These are phyloP conservation scores for Unio pictorum DNA, from an alignment of 2,888 invertebrate genomes.

Conservation along the genomic window DNA sequence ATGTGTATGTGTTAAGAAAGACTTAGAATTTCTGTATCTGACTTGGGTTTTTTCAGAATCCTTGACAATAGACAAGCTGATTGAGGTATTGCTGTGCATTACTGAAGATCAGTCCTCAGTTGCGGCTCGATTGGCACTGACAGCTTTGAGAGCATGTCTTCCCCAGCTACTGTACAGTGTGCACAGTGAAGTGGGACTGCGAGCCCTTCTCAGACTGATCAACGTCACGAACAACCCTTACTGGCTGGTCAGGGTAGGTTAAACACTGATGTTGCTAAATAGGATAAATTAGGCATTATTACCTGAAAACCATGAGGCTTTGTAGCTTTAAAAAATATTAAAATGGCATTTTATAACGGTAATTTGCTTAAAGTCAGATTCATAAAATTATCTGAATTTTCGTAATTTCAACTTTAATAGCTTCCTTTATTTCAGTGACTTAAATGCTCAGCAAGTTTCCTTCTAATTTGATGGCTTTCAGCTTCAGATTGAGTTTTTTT, in stretches of 20 bases:
- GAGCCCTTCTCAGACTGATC: slow-evolving; percentile 78
- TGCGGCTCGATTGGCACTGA: slow-evolving; percentile 81
- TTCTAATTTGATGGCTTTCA: no score
- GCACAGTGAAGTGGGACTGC: slow-evolving; percentile 76
- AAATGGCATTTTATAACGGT: no score
- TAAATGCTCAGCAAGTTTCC: no score
- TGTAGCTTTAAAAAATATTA: no score
- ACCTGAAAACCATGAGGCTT: no score
- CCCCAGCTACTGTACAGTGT: slow-evolving; percentile 78
- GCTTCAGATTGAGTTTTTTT: no score
- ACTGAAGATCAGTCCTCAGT: slow-evolving; percentile 79
- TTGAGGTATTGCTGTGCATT: slow-evolving; percentile 63
- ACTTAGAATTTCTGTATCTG: no score
- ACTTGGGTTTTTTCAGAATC: slow-evolving; percentile 21
- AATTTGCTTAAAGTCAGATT: no score
- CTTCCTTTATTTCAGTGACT: no score
- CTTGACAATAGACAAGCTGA: slow-evolving; percentile 52
- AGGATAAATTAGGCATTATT: background rate
- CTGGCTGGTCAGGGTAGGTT: slow-evolving; percentile 85
- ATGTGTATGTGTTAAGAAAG: no score
- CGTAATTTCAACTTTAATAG: no score
- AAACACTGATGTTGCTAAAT: background rate
- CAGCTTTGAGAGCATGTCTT: slow-evolving; percentile 77
- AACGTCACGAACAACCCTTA: slow-evolving; percentile 82
- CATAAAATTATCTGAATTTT: no score